These are phyloP conservation scores for Whitmania pigra DNA, from an alignment of 1,140 invertebrate species.

Conservation along the genomic window DNA sequence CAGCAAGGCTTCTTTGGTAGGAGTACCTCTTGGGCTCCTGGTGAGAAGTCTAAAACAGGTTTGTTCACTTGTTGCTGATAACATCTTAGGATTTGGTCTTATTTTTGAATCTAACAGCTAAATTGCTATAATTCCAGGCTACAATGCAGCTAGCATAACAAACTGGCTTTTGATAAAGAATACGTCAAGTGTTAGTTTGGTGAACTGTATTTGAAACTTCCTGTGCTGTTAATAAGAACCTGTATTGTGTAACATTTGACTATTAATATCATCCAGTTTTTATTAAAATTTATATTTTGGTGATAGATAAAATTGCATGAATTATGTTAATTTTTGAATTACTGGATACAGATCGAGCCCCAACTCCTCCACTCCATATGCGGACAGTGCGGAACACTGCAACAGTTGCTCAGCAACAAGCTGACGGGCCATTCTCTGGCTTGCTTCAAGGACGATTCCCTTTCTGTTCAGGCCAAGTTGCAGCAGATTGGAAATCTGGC, in stretches of 20 bases:
- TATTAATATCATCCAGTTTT: no score
- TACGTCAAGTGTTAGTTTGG: background rate
- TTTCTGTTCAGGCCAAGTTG: conserved; percentile 7
- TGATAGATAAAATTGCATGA: no score
- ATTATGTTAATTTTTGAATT: no score
- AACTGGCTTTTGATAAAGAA: conserved; percentile 10
- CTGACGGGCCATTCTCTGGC: conserved; percentile 1
- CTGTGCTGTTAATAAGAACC: no score
- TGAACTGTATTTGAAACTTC: no score
- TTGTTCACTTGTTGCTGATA: background rate
- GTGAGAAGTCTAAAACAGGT: conserved; percentile 10
- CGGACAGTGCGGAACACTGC: background rate
- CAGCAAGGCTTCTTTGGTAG: background rate
- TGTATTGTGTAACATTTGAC: no score
- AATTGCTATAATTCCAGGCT: background rate
- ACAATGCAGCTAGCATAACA: background rate
- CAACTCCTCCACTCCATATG: background rate
- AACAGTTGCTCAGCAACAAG: conserved; percentile 14
- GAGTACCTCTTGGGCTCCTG: conserved; percentile 18
- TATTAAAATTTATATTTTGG: no score
- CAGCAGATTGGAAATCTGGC: background rate
- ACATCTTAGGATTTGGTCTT: background rate
- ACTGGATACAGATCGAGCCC: no score
- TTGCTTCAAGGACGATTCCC: background rate
- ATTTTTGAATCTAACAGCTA: background rate